Conservation (phyloP, 2,797 vertebrate species). For the Mycteria americana region DNA sequence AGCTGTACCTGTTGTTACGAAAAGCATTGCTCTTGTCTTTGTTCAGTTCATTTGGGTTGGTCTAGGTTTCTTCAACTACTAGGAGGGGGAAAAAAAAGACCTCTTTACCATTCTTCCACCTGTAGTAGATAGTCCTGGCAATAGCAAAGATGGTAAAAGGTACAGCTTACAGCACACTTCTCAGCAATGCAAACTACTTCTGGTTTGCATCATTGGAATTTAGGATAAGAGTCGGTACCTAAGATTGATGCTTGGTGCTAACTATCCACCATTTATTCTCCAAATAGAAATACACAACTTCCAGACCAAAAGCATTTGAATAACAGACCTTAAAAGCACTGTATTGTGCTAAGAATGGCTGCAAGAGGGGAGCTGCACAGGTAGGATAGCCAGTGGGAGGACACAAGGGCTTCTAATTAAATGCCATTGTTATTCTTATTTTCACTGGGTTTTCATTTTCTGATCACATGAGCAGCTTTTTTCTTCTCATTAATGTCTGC, state of each 20-base stretch:
- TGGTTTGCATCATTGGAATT: not conserved
- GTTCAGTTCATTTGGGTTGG: not conserved
- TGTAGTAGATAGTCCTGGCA: not conserved
- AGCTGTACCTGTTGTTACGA: not conserved
- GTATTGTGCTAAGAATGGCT: not conserved
- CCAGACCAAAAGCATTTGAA: not conserved
- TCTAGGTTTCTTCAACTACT: not conserved
- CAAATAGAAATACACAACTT: not conserved
- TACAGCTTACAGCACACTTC: not conserved
- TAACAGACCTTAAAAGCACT: not conserved
- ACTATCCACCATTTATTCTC: not conserved
- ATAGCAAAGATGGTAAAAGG: not conserved
- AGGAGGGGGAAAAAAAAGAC: not conserved
- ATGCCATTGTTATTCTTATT: not conserved
- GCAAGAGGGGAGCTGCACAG: not conserved
- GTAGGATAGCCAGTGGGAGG: not conserved
- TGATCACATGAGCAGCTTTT: not conserved
- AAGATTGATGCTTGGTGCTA: not conserved
- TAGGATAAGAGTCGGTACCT: not conserved
- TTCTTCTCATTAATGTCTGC: slow-evolving; percentile 8
- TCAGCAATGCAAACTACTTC: not conserved
- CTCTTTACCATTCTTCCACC: not conserved
- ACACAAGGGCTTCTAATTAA: not conserved
- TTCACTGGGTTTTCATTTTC: not conserved
- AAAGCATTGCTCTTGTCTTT: not conserved